Percentiles rank a stretch among this genome's conserved stretches.
Evolutionary conservation across 2,797 vertebrate genomes (phyloP).

Genomic region (Octomys mimax): DNA sequence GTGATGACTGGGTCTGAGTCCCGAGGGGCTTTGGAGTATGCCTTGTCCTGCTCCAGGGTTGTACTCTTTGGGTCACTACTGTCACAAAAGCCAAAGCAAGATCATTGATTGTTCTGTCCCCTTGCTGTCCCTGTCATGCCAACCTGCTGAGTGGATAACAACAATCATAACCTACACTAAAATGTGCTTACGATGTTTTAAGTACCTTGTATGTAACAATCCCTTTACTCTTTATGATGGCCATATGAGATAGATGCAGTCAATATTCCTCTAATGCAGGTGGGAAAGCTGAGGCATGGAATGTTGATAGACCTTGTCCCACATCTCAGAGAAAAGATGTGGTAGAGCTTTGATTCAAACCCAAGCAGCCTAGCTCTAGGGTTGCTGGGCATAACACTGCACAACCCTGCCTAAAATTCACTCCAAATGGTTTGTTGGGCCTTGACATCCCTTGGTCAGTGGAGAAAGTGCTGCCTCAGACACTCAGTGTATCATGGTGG

Average conservation of each 20-base stretch:
- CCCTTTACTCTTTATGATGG: background rate
- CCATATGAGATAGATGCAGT: background rate
- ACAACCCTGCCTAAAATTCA: background rate
- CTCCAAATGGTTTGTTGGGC: background rate
- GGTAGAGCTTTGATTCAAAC: background rate
- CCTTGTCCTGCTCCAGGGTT: background rate
- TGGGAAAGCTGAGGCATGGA: background rate
- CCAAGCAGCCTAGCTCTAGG: background rate
- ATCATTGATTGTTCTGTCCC: background rate
- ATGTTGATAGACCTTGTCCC: background rate
- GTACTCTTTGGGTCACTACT: background rate
- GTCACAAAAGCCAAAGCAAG: background rate
- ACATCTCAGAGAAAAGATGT: background rate
- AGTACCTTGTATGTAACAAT: background rate
- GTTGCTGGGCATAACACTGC: background rate
- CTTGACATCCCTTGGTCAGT: background rate
- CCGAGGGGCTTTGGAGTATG: background rate
- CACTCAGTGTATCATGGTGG: background rate
- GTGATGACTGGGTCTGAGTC: background rate
- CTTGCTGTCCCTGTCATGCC: background rate
- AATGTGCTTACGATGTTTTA: background rate
- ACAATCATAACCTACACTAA: background rate
- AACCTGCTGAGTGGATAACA: background rate
- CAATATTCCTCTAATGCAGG: background rate
- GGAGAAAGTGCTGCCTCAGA: background rate